Evolutionary conservation across 1,140 invertebrate genomes (phyloP), one percentile per base, ranked within the genome.

Genomic region (Megathymus violae): DNA sequence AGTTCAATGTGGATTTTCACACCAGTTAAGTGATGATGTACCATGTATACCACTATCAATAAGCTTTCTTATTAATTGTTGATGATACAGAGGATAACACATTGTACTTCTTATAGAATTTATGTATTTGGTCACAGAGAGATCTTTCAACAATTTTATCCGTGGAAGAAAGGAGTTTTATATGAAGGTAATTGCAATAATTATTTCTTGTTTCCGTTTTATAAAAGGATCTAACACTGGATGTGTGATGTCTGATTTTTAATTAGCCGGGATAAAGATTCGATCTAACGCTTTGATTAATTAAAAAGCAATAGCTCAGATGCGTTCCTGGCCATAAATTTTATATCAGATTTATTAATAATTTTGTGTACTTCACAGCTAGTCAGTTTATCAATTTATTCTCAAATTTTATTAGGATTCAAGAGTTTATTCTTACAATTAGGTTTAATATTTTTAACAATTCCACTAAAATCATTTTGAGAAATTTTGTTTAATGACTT

Each of bases 111-210:
- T 59, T 64, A 67, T 59, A 74, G 54, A 70, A 74, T 4, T 27
- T 51, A 41, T 74, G 63, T 13, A 78, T 75, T 64, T 75, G 69
- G 9, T 70, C 17, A 44, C 69, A 38, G 6, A 78, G 9, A 58
- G 13, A 69, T 56, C 68, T 75, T 62, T 76, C 76, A 4, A 70
- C 70, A 13, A 76, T 72, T 65, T 79, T 74, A 59, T 80, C 67
- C 14, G 71, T 69, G 3, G 54, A 41, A 0, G 74, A 74, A 1
- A 77, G 47, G 4, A 73, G 22, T 6, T 71, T 76, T 31, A 74
- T 73, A 4, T 64, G 67, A 2, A 71, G 64, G 63, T 76, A 76
- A 22, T 79, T 78, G 4, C 5, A 17, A n/a, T 47, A 67, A 17
- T 70, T 44, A 50, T 72, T 44, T 10, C 58, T 31, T 40, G 41